A percentile compares a stretch with the other conserved stretches of the same genome.
Evolutionary conservation across 2,797 vertebrate species (phyloP).

Genomic region (Phalloptychus januarius): DNA sequence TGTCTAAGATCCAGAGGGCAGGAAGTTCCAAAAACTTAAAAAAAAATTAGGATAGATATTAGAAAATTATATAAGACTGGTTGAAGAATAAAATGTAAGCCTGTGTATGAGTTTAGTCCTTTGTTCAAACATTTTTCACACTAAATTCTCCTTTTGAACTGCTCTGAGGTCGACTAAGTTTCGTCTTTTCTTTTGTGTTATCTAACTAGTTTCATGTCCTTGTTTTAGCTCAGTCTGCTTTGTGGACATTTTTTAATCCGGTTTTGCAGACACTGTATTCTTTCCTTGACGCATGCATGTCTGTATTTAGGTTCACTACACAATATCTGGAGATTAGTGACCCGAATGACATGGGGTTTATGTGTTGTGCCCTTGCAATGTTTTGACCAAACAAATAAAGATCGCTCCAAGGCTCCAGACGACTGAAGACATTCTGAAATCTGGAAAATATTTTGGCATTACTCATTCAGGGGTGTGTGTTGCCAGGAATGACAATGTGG

Average conservation of each 20-base stretch:
- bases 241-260: not conserved
- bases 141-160: not conserved
- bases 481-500: not conserved
- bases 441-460: constrained; percentile 2
- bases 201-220: not conserved
- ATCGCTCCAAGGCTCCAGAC: not conserved
- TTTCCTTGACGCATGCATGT: not conserved
- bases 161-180: not conserved
- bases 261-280: not conserved
- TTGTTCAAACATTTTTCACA: not conserved
- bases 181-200: not conserved
- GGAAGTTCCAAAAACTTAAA: not conserved
- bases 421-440: constrained; percentile 1
- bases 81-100: not conserved
- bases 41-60: not conserved
- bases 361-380: not conserved
- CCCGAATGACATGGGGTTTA: rapidly evolving
- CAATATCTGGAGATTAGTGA: not conserved
- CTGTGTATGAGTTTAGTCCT: not conserved
- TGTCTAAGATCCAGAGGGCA: not conserved
- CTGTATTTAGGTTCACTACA: not conserved
- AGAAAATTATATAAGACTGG: not conserved
- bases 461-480: constrained; percentile 14
- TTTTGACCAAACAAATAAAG: constrained; percentile 6
- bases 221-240: not conserved